Conservation (phyloP, 2,797 vertebrate genomes). For the Pristis pectinata region DNA sequence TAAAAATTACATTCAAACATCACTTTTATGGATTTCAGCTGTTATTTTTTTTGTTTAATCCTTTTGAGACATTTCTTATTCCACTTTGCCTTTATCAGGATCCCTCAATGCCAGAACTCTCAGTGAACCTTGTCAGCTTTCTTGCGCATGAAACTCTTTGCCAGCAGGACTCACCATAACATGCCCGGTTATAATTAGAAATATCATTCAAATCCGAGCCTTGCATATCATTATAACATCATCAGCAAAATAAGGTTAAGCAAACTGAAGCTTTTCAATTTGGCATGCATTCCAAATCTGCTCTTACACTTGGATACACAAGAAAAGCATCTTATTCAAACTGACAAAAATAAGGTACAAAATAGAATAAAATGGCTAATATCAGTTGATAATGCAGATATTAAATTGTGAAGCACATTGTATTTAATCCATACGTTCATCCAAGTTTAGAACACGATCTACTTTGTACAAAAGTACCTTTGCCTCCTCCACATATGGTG, state of each 20-base stretch:
- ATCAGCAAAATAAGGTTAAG: neutral
- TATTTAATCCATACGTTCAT: neutral
- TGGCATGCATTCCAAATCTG: neutral
- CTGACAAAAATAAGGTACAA: neutral
- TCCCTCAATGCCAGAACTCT: neutral
- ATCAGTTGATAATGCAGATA: neutral
- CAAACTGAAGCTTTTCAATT: neutral
- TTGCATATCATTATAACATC: neutral
- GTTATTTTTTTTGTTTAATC: neutral
- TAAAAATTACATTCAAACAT: neutral
- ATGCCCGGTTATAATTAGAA: neutral
- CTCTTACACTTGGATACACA: neutral
- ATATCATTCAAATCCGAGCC: neutral
- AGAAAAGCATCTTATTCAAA: neutral
- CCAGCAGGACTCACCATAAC: neutral
- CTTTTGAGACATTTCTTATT: neutral
- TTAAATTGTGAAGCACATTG: neutral
- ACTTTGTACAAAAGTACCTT: slow-evolving; percentile 68
- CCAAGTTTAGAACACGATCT: neutral
- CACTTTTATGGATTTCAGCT: neutral
- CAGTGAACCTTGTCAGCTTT: neutral
- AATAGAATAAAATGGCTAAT: neutral
- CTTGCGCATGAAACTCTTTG: neutral
- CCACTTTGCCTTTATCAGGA: neutral
- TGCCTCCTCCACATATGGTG: slow-evolving; percentile 96